A percentile compares a stretch with the other conserved stretches of the same genome.
phyloP scores from a whole-genome alignment of 1,140 invertebrate species.

The Lucilia sericata region DNA sequence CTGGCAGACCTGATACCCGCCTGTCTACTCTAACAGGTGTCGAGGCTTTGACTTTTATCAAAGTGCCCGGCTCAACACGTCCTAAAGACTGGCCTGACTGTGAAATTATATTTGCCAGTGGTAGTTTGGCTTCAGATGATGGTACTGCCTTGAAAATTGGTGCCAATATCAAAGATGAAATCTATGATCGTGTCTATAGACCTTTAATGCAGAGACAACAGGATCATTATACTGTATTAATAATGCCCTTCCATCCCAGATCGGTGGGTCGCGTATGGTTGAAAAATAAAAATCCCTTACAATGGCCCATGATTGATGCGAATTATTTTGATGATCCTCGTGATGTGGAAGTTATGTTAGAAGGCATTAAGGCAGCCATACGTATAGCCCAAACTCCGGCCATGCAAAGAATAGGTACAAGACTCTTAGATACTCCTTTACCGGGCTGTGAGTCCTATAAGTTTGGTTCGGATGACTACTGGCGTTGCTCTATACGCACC shows the following conservation, averaged over 20 bases:
- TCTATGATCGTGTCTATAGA: slow-evolving; percentile 72
- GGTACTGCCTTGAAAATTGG: slow-evolving; percentile 72
- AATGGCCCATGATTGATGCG: slow-evolving; percentile 80
- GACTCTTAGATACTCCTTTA: slow-evolving; percentile 71
- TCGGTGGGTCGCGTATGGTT: slow-evolving; percentile 78
- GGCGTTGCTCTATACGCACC: slow-evolving; percentile 76
- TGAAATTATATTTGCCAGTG: slow-evolving; percentile 72
- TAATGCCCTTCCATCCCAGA: slow-evolving; percentile 80
- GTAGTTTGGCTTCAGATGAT: slow-evolving; percentile 75
- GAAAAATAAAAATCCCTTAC: slow-evolving; percentile 77
- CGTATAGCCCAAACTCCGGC: slow-evolving; percentile 73
- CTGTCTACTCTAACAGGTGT: slow-evolving; percentile 70
- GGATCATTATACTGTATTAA: slow-evolving; percentile 77
- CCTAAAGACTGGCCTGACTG: slow-evolving; percentile 73
- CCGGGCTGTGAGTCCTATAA: slow-evolving; percentile 72
- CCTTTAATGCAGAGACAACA: slow-evolving; percentile 69
- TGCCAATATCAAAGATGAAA: slow-evolving; percentile 71
- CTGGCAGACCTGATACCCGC: slow-evolving; percentile 69
- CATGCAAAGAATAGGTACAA: slow-evolving; percentile 73
- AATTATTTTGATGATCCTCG: slow-evolving; percentile 78
- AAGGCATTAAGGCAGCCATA: slow-evolving; percentile 75
- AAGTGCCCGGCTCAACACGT: slow-evolving; percentile 71
- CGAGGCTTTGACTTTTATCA: slow-evolving; percentile 76
- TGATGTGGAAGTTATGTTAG: slow-evolving; percentile 77
- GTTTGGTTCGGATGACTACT: slow-evolving; percentile 76